Base-by-base conservation (phyloP, 2,888 invertebrate genomes). In the Andrena dorsata region DNA sequence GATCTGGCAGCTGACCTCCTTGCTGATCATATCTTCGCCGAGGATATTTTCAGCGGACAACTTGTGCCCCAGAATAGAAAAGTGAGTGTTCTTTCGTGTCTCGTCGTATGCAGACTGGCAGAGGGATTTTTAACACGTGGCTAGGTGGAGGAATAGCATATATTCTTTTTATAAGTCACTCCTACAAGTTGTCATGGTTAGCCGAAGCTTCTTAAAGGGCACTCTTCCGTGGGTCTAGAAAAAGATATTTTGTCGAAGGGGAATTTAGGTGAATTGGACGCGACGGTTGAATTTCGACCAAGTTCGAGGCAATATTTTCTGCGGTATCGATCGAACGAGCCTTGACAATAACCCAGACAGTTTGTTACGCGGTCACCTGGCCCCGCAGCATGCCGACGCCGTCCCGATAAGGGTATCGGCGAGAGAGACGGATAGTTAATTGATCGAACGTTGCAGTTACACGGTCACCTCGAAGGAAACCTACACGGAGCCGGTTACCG, bases 401-500 rank as follows among this genome's bases (percentile, higher is more conserved):
- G 41, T 16, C 79, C 73, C 77, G 84, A 86, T 88, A 87, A 88
- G 86, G 84, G 53, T 76, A 79, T 74, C 66, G 63, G 78, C 72
- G 49, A 20, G 61, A 68, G 53, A 20, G 53, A 70, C 61, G 2
- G 47, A 70, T 73, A 49, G 69, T 53, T 86, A 83, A 88, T 88
- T 65, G 82, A 88, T 76, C 74, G 53, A 79, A 81, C 68, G 47
- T 87, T 86, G 23, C 83, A 97, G 97, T 87, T 97, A 96, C 94
- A 96, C 95, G 80, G 96, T 95, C 86, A 96, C 96, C 28, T 95
- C 95, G 80, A 94, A 95, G 72, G 95, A 96, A 74, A 95, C 95
- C 87, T 96, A 95, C 88, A 95, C 95, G 51, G 96, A 97, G 78
- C 96, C 96, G 68, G 96, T 96, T 93, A 94, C 94, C 76, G 95